phyloP scores from a whole-genome alignment of 2,797 vertebrate species.

The Gambelia wislizenii region DNA sequence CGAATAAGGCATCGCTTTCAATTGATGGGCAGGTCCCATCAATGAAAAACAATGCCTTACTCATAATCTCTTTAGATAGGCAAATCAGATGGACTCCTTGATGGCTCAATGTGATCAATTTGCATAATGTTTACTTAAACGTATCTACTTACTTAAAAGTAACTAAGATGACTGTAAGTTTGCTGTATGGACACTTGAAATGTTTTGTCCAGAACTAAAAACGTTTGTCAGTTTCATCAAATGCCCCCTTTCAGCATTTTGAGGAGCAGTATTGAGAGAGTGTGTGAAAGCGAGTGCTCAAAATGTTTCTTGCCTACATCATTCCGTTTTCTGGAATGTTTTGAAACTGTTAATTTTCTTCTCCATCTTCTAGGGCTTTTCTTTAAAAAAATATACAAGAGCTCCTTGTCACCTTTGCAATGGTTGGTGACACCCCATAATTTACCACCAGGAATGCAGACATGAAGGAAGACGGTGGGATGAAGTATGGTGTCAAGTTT shows the following conservation, averaged over 20 bases:
- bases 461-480: constrained; percentile 56
- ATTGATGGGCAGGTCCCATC: no score
- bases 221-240: not conserved
- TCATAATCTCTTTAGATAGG: no score
- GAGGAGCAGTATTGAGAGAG: not conserved
- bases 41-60: no score
- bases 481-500: constrained; percentile 69
- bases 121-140: not conserved
- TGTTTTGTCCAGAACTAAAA: not conserved
- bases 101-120: not conserved
- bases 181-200: not conserved
- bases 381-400: constrained; percentile 51
- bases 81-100: not conserved
- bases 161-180: not conserved
- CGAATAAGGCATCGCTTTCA: no score
- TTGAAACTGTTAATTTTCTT: constrained; percentile 69
- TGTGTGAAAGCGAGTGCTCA: not conserved
- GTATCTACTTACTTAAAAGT: not conserved
- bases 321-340: constrained; percentile 61
- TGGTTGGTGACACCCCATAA: constrained; percentile 71
- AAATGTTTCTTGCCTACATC: not conserved
- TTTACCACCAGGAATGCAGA: constrained; percentile 77
- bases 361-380: constrained; percentile 57
- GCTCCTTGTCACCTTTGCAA: constrained; percentile 61
- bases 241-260: not conserved